Evolutionary conservation across 2,888 invertebrate genomes (phyloP), one percentile per base, ranked within the genome.

Genomic region (Chloroclystis v-ata): DNA sequence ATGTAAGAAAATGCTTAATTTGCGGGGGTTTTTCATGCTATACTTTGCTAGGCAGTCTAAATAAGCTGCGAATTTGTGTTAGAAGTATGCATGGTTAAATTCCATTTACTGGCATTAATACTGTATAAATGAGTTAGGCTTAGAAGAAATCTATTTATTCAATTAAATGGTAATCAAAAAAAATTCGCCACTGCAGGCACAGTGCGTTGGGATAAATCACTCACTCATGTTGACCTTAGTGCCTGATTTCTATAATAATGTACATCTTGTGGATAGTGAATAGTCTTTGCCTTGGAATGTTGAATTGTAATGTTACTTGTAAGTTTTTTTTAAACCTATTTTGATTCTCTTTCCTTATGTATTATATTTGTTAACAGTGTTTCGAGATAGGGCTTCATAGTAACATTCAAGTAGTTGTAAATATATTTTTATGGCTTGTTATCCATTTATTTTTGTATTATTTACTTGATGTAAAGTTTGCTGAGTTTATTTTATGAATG

Each of bases 391-490:
- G 57, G 35, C 49, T 60, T 67, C 54, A 35, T 10, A 59, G 63
- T 67, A 63, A 66, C 57, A 60, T 46, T 65, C 63, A 66, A 61
- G 56, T 64, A 72, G 78, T 75, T 82, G 82, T 84, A 82, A 74
- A 82, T 82, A 82, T 57, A 77, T 72, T 78, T 56, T 49, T 57
- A 53, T 45, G 43, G 54, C 50, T 49, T 52, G 49, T 58, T 55
- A 43, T 45, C 50, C 47, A 49, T 56, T 56, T 56, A 81, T 75
- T 82, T 82, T 78, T 81, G 73, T 67, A 75, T 79, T 76, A 73
- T 82, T 83, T 82, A 79, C 75, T 73, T 62, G 67, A 70, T 80
- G 73, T 81, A 78, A 72, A 75, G 72, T 72, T 79, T 77, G 73
- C 64, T 52, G 63, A 68, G 63, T 67, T 66, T 68, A 64, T 71